Percentiles rank a stretch among this genome's conserved stretches.
Conservation (phyloP, 2,113 vertebrate species). For the Thalassarche chlororhynchos region DNA sequence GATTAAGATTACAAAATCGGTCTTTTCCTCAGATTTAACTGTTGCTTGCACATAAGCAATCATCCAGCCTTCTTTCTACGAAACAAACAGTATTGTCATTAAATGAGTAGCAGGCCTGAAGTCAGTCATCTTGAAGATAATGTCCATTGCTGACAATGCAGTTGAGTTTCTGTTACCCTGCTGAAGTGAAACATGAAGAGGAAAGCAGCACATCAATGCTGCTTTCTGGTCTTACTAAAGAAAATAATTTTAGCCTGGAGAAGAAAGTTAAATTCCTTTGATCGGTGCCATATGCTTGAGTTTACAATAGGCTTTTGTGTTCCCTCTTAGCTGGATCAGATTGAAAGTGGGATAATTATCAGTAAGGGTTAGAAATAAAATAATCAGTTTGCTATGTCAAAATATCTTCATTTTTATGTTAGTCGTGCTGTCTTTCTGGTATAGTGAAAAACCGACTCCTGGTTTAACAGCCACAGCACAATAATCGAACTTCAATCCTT, state of each 20-base stretch:
- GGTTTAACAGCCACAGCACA: neutral
- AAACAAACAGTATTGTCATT: neutral
- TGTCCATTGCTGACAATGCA: neutral
- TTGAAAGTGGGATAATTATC: slow-evolving; percentile 17
- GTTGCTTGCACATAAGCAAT: neutral
- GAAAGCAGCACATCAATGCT: neutral
- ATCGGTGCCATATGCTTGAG: neutral
- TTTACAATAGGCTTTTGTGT: slow-evolving; percentile 26
- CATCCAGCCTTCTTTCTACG: neutral
- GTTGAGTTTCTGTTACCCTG: neutral
- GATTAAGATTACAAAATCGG: neutral
- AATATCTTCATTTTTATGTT: slow-evolving; percentile 10
- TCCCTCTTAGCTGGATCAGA: slow-evolving; percentile 3
- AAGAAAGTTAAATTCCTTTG: neutral
- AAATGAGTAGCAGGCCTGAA: neutral
- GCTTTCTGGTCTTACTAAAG: neutral
- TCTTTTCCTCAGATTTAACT: neutral
- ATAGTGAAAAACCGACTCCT: neutral
- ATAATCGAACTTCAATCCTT: neutral
- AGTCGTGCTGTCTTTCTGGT: neutral
- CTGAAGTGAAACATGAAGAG: neutral
- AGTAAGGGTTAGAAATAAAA: slow-evolving; percentile 2
- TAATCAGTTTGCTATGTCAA: slow-evolving; percentile 5
- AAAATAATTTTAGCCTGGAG: neutral
- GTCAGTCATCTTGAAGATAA: neutral